Evolutionary conservation across 2,797 vertebrate species (phyloP).

Genomic region (Lithobates pipiens): DNA sequence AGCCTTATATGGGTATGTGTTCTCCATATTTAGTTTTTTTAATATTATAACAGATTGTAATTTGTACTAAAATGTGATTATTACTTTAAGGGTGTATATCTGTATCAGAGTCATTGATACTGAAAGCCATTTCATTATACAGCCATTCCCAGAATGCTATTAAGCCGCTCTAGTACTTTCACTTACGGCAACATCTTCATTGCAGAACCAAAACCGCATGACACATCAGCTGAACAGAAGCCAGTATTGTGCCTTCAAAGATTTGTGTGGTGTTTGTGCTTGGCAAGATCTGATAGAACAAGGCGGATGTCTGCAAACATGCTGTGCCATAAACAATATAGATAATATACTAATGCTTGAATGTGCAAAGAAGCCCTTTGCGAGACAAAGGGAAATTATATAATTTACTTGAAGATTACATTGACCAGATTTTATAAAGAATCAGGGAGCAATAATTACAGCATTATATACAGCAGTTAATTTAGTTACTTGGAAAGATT

Average conservation of each 20-base stretch:
- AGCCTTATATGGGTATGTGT: conserved; percentile 94
- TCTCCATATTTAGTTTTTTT: neutral
- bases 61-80: neutral
- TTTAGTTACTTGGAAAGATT: neutral
- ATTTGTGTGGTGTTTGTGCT: conserved; percentile 30
- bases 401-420: neutral
- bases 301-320: neutral
- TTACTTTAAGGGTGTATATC: conserved; percentile 2
- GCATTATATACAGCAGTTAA: neutral
- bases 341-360: neutral
- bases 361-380: neutral
- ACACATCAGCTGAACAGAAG: conserved; percentile 36
- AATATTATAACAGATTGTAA: neutral
- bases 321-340: conserved; percentile 23
- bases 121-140: conserved; percentile 37
- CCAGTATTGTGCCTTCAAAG: conserved; percentile 15
- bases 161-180: conserved; percentile 35
- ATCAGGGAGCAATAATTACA: neutral
- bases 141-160: conserved; percentile 38
- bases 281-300: conserved; percentile 20
- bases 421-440: neutral
- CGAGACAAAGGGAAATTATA: neutral
- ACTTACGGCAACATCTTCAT: conserved; percentile 1
- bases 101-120: conserved; percentile 21
- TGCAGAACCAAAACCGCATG: conserved; percentile 10